Conservation (phyloP, 2,888 invertebrate genomes). For the Odontomyia ornata region DNA sequence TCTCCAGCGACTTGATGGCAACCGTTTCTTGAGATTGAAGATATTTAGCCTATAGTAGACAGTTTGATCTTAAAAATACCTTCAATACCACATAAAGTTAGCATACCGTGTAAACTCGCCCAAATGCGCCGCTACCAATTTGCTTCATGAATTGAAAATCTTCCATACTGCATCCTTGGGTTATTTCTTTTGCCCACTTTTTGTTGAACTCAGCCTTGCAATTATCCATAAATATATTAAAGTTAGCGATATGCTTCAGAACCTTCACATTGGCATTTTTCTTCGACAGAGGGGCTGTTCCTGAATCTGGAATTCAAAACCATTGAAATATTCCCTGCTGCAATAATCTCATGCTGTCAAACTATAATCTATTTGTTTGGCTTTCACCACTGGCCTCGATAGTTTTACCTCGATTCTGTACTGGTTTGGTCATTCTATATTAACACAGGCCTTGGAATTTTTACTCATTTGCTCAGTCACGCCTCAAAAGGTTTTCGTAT, state of each 20-base stretch:
- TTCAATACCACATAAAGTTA: too few species aligned
- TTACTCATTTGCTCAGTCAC: too few species aligned
- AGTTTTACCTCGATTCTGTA: too few species aligned
- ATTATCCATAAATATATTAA: neutral
- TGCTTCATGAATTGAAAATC: conserved; percentile 80
- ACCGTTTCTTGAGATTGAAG: conserved; percentile 69
- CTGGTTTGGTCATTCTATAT: too few species aligned
- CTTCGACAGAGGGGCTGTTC: neutral
- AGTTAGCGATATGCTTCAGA: conserved; percentile 25
- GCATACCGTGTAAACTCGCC: conserved; percentile 74
- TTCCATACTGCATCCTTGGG: conserved; percentile 50
- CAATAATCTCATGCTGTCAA: too few species aligned
- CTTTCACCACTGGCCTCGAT: too few species aligned
- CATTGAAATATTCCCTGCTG: neutral
- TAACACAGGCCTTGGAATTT: too few species aligned
- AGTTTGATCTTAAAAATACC: neutral
- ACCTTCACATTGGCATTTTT: conserved; percentile 21
- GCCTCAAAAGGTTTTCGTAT: too few species aligned
- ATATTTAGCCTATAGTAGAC: conserved; percentile 64
- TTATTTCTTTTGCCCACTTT: conserved; percentile 19
- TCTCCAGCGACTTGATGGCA: conserved; percentile 89
- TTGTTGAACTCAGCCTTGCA: conserved; percentile 24
- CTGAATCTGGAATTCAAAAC: neutral
- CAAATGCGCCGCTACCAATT: conserved; percentile 86
- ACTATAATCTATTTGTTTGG: too few species aligned